Percentiles rank a stretch among this genome's conserved stretches.
Conservation (phyloP, 2,113 vertebrate species). For the Rhinogobius similis region DNA sequence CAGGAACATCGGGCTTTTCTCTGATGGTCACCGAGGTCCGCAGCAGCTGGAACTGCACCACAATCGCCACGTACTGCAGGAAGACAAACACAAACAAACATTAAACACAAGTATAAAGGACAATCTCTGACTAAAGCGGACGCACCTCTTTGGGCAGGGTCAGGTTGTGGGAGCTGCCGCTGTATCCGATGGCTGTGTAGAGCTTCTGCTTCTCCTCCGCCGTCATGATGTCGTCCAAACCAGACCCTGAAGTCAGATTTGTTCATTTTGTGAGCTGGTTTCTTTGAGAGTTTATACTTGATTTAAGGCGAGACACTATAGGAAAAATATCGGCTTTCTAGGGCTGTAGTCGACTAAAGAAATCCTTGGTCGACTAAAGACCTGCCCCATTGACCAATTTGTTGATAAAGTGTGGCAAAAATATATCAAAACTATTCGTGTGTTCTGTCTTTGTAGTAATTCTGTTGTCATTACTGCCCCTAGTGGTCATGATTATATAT, state of each 20-base stretch:
- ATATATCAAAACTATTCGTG: too few relatives aligned
- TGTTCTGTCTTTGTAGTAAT: too few relatives aligned
- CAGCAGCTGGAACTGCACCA: conserved; percentile 87
- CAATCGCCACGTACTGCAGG: conserved; percentile 87
- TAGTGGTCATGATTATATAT: too few relatives aligned
- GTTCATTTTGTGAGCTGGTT: background rate
- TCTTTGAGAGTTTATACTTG: too few relatives aligned
- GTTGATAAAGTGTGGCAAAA: too few relatives aligned
- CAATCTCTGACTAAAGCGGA: background rate
- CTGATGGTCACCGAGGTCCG: conserved; percentile 88
- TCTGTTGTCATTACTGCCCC: too few relatives aligned
- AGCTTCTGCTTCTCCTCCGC: conserved; percentile 92
- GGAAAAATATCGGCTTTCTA: too few relatives aligned
- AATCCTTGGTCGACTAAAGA: too few relatives aligned
- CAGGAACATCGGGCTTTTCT: conserved; percentile 84
- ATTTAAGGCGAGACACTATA: too few relatives aligned
- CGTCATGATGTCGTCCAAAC: conserved; percentile 90
- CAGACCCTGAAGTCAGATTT: conserved; percentile 57
- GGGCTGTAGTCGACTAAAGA: too few relatives aligned
- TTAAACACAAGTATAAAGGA: background rate
- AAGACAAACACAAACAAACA: background rate
- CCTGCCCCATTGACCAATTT: too few relatives aligned
- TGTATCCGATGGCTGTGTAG: conserved; percentile 96
- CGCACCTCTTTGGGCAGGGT: conserved; percentile 86
- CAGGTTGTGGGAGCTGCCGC: conserved; percentile 86